Evolutionary conservation across 2,113 vertebrate genomes (phyloP).

Genomic region (Chunga burmeisteri): DNA sequence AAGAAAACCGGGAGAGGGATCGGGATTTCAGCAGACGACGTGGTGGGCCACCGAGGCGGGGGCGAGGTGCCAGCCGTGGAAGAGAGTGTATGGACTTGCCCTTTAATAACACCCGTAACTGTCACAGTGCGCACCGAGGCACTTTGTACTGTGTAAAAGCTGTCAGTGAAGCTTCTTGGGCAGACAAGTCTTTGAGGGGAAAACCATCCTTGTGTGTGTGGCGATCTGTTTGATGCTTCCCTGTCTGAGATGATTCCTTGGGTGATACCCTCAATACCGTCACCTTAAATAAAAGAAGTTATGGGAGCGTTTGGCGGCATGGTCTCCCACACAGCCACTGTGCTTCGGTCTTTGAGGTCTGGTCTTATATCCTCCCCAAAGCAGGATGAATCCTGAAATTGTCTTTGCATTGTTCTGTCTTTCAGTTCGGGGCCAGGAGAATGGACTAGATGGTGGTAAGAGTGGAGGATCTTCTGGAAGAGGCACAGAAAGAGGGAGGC

Average conservation of each 20-base stretch:
- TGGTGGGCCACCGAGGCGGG: slow-evolving; percentile 84
- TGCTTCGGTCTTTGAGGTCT: background rate
- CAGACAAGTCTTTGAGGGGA: background rate
- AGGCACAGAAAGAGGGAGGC: slow-evolving; percentile 89
- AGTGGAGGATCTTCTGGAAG: slow-evolving; percentile 83
- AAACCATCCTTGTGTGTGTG: background rate
- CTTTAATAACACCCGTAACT: background rate
- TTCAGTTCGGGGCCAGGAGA: slow-evolving; percentile 94
- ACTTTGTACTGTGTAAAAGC: background rate
- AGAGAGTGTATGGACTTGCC: slow-evolving; percentile 86
- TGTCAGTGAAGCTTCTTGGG: background rate
- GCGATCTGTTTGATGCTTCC: background rate
- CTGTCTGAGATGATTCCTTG: background rate
- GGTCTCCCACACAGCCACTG: fast-evolving
- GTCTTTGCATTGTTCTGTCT: background rate
- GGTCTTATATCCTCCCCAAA: too few species aligned
- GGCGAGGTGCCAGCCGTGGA: slow-evolving; percentile 89
- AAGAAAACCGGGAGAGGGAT: slow-evolving; percentile 92
- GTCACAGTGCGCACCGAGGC: background rate
- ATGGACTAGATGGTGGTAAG: slow-evolving; percentile 89
- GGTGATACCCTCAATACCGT: fast-evolving
- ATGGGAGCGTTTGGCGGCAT: fast-evolving
- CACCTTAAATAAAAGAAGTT: background rate
- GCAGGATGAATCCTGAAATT: background rate
- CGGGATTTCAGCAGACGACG: slow-evolving; percentile 89